Evolutionary conservation across 2,797 vertebrate species (phyloP).

Genomic region (Cyprinella venusta): DNA sequence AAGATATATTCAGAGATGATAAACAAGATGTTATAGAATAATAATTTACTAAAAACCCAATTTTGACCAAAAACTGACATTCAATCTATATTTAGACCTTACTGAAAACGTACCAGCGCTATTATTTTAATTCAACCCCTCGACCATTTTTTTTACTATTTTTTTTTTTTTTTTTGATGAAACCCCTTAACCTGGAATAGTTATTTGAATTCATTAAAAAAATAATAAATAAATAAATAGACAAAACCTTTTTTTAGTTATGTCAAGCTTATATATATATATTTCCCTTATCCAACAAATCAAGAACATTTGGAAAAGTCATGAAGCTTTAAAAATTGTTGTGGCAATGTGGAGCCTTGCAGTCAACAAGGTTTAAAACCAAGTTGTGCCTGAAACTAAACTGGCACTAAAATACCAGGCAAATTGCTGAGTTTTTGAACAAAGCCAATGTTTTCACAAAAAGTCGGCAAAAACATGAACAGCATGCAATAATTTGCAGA

Average conservation of each 20-base stretch:
- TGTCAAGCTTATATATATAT: too few species aligned
- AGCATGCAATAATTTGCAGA: neutral
- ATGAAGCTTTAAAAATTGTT: neutral
- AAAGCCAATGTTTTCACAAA: neutral
- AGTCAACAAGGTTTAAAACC: neutral
- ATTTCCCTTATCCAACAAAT: neutral
- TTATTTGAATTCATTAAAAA: neutral
- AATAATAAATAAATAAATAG: too few species aligned
- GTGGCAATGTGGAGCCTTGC: neutral
- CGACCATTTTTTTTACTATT: neutral
- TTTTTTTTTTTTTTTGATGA: too few species aligned
- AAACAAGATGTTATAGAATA: too few species aligned
- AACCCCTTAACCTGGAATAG: too few species aligned
- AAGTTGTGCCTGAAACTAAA: neutral
- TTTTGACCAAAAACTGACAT: too few species aligned
- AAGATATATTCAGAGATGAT: too few species aligned
- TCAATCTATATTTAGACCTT: too few species aligned
- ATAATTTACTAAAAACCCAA: too few species aligned
- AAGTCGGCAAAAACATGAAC: neutral
- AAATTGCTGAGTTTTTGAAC: neutral
- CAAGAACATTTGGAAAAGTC: too few species aligned
- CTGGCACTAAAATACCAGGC: neutral
- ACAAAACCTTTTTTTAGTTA: too few species aligned
- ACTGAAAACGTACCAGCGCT: too few species aligned
- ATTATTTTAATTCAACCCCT: neutral